Evolutionary conservation across 2,113 vertebrate genomes (phyloP).

Genomic region (Chlamydotis undulata): DNA sequence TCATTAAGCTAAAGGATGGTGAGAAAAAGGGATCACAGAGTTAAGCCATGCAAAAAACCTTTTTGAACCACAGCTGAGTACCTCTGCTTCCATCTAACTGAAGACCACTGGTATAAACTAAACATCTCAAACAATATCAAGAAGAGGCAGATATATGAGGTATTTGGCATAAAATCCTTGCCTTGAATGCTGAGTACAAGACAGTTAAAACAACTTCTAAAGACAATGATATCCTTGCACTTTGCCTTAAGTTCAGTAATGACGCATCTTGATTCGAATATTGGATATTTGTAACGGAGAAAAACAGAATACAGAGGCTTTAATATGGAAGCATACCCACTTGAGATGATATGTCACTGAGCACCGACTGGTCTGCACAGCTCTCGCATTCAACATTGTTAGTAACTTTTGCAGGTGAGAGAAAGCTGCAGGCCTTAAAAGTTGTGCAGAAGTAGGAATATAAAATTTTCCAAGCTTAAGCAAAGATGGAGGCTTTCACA

Average conservation of each 20-base stretch:
- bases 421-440: neutral
- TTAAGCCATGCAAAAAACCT: neutral
- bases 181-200: neutral
- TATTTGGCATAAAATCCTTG: neutral
- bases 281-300: neutral
- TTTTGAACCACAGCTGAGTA: neutral
- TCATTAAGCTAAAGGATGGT: neutral
- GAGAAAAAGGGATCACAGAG: neutral
- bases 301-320: neutral
- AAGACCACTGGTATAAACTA: neutral
- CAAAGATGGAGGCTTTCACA: neutral
- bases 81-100: neutral
- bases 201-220: neutral
- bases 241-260: neutral
- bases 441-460: neutral
- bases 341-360: neutral
- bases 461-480: neutral
- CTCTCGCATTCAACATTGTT: neutral
- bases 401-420: neutral
- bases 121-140: neutral
- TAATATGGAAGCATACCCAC: neutral
- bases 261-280: neutral
- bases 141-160: neutral
- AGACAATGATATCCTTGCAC: neutral
- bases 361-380: neutral